Evolutionary conservation across 2,888 invertebrate genomes (phyloP).

Genomic region (Podabrus alpinus): DNA sequence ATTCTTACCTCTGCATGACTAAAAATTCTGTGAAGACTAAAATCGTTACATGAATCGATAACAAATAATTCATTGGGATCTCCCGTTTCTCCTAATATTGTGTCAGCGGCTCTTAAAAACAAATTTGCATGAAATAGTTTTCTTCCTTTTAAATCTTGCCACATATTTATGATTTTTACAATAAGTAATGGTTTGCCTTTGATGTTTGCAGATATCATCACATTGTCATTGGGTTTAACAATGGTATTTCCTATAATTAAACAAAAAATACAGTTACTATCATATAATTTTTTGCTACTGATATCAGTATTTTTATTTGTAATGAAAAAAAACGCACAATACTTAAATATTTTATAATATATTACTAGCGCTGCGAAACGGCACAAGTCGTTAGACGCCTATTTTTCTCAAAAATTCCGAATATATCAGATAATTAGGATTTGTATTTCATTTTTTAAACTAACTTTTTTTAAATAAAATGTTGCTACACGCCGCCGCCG

Average conservation of each 20-base stretch:
- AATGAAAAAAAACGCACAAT: too few relatives aligned
- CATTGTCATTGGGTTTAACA: neutral
- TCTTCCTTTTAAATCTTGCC: neutral
- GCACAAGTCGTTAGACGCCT: too few relatives aligned
- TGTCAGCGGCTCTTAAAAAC: neutral
- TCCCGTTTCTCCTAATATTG: neutral
- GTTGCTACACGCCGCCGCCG: too few relatives aligned
- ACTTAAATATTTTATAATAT: too few relatives aligned
- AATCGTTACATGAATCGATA: neutral
- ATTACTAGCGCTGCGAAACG: too few relatives aligned
- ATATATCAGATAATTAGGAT: too few relatives aligned
- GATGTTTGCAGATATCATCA: neutral
- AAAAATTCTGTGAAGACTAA: neutral
- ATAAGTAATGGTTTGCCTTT: neutral
- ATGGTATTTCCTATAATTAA: neutral
- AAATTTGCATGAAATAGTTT: neutral
- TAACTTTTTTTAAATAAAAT: too few relatives aligned
- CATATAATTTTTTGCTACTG: too few relatives aligned
- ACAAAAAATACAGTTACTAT: neutral
- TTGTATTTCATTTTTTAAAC: too few relatives aligned
- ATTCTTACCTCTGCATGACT: neutral
- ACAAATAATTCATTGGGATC: neutral
- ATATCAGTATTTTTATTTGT: too few relatives aligned
- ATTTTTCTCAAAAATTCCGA: too few relatives aligned
- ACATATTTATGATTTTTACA: neutral